Evolutionary conservation across 2,113 vertebrate genomes (phyloP), one percentile per base, ranked within the genome.

Genomic region (Globicephala melas): DNA sequence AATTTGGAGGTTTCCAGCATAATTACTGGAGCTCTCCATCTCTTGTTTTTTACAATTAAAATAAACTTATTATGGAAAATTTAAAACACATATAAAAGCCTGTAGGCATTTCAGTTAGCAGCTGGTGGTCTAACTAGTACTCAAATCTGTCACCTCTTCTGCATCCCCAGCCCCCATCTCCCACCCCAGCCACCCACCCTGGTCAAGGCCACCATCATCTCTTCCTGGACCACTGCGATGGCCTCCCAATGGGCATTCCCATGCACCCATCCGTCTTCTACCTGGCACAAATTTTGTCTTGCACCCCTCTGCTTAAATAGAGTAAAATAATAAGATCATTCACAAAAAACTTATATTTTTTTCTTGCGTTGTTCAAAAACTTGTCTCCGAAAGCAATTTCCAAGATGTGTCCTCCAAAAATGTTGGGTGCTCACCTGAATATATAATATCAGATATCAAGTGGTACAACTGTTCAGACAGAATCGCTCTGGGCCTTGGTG

Each of bases 1-100:
- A 76, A 76, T 38, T n/a, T 41, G 44, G 1, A 65, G 41, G 3
- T 85, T 62, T 71, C 63, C 26, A 33, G 26, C 55, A 81, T 8
- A 38, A 7, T 38, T 28, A 60, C 79, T 58, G 55, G 55, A 58
- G 79, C 8, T 47, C 26, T 50, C 36, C 21, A n/a, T 25, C 8
- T 92, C 68, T 74, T 76, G 4, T 87, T 86, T 81, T 68, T 90
- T 81, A 53, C 8, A 68, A 63, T 38, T 55, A 89, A 89, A 89
- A 74, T 10, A 68, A 81, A 82, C 25, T 65, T 73, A 89, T 91
- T 62, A 60, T 7, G 11, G 25, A 41, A 90, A 67, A 58, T 12
- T 82, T 83, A 9, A 87, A 53, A 53, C 50, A 17, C 50, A 83
- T 38, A 41, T 31, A 41, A 77, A 93, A 84, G 11, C 25, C 53